A percentile compares a stretch with the other conserved stretches of the same genome.
phyloP scores from a whole-genome alignment of 2,113 vertebrate genomes.

The Shinisaurus crocodilurus region DNA sequence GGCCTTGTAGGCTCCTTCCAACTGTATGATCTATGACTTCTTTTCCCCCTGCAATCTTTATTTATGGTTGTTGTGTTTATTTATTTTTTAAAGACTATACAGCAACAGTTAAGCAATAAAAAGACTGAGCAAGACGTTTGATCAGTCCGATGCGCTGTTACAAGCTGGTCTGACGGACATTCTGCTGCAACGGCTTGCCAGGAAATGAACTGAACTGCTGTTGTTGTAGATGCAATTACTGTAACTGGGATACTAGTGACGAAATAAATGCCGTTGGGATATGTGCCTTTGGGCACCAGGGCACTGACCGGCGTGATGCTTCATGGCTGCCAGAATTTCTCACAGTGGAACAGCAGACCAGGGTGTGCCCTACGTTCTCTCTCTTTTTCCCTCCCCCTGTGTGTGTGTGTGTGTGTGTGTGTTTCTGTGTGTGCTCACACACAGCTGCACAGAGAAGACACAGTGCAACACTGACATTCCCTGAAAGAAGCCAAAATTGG shows the following conservation, averaged over 20 bases:
- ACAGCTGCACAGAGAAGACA: background rate
- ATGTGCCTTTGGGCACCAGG: background rate
- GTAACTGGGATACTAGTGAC: fast-evolving
- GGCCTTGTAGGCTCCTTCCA: too few relatives aligned
- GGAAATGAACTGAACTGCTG: background rate
- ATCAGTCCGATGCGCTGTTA: background rate
- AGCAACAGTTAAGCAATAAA: background rate
- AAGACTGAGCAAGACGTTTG: background rate
- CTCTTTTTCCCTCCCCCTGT: background rate
- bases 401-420: background rate
- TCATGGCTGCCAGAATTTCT: fast-evolving
- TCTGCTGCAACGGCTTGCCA: conserved; percentile 12
- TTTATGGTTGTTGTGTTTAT: too few relatives aligned
- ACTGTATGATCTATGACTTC: too few relatives aligned
- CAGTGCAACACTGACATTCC: background rate
- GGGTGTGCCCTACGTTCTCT: fast-evolving
- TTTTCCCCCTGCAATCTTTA: background rate
- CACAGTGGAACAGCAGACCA: fast-evolving
- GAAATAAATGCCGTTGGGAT: fast-evolving
- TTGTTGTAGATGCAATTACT: conserved; percentile 5
- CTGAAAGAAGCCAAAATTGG: background rate
- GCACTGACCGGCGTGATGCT: background rate
- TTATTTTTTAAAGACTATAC: background rate
- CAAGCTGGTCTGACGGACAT: background rate
- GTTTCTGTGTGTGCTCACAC: background rate